Conservation (phyloP, 1,140 invertebrate species). For the Colletes gigas region DNA sequence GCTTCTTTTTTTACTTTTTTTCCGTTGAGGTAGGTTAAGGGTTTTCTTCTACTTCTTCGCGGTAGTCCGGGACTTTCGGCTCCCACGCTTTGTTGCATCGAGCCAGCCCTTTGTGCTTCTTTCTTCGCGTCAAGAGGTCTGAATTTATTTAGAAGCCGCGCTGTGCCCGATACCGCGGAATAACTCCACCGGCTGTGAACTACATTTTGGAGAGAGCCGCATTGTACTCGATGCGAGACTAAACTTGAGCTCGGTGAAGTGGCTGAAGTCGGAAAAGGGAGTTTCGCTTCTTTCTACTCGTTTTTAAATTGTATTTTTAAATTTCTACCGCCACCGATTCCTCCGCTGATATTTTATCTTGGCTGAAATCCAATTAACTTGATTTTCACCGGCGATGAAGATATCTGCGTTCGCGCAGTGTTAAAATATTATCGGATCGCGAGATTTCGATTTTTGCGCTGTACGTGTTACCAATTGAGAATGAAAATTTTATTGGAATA, state of each 20-base stretch:
- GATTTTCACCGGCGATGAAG: no score
- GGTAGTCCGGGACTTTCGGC: not conserved
- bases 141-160: constrained; percentile 12
- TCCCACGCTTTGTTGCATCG: not conserved
- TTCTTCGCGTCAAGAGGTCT: no score
- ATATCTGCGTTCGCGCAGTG: no score
- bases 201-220: not conserved
- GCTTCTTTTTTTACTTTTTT: no score
- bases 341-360: no score
- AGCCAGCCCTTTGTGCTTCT: not conserved
- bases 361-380: no score
- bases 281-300: not conserved
- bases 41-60: no score
- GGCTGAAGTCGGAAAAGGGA: not conserved
- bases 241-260: not conserved
- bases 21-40: not conserved
- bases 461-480: no score
- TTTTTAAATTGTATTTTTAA: not conserved
- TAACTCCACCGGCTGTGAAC: not conserved
- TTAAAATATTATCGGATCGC: not conserved
- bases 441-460: no score
- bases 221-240: constrained; percentile 24
- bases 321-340: no score
- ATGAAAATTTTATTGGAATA: no score
- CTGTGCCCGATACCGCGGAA: not conserved